A percentile compares a stretch with the other conserved stretches of the same genome.
phyloP scores from a whole-genome alignment of 2,113 vertebrate genomes.

The Nerophis ophidion region DNA sequence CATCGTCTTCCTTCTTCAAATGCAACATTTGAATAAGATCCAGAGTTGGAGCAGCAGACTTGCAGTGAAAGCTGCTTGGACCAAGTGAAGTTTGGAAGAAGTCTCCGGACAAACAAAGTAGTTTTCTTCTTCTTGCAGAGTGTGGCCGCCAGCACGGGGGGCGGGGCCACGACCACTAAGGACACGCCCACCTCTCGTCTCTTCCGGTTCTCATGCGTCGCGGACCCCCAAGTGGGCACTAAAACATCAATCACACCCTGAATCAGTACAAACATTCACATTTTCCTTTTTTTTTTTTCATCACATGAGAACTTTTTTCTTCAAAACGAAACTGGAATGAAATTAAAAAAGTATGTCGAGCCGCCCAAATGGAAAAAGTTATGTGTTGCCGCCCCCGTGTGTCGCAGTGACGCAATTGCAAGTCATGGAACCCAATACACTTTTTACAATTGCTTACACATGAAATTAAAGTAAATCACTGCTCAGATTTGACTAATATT shows the following conservation, averaged over 20 bases:
- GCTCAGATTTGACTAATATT: too few species aligned
- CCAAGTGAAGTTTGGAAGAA: constrained; percentile 1
- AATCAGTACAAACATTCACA: background rate
- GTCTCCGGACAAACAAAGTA: constrained; percentile 15
- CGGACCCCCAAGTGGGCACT: background rate
- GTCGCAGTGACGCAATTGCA: too few species aligned
- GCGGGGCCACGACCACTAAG: background rate
- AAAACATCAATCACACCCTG: background rate
- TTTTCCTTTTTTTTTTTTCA: background rate
- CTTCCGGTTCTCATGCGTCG: background rate
- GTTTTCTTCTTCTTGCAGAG: too few species aligned
- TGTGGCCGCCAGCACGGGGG: background rate
- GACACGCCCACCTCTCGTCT: background rate
- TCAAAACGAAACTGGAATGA: too few species aligned
- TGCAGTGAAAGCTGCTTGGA: background rate
- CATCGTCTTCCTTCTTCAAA: constrained; percentile 5
- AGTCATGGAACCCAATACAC: too few species aligned
- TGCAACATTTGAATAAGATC: constrained; percentile 3
- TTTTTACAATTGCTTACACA: too few species aligned
- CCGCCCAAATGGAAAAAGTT: too few species aligned
- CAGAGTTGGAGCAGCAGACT: background rate
- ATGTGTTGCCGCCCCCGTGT: too few species aligned
- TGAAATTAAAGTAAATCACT: too few species aligned
- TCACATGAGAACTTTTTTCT: background rate
- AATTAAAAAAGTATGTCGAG: too few species aligned